These are phyloP conservation scores for Pseudomyrmex gracilis DNA, from an alignment of 1,140 invertebrate genomes.

Conservation along the genomic window DNA sequence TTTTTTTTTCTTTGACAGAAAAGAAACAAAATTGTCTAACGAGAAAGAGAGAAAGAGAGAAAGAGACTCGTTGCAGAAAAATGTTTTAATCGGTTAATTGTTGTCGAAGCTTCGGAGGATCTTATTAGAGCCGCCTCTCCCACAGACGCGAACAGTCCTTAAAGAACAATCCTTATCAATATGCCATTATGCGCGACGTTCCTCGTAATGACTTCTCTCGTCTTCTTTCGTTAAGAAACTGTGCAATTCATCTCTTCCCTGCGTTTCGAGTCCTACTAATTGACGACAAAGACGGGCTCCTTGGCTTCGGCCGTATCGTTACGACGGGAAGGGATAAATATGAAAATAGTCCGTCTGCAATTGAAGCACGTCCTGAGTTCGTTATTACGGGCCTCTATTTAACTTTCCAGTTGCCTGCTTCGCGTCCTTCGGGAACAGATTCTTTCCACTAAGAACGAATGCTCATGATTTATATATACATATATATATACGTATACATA, in stretches of 20 bases:
- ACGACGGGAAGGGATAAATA: constrained; percentile 49
- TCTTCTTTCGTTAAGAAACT: constrained; percentile 60
- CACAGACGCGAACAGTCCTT: constrained; percentile 28
- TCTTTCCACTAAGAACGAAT: constrained; percentile 5
- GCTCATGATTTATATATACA: neutral
- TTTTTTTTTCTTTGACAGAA: neutral
- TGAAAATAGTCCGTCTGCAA: constrained; percentile 58
- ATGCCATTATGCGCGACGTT: constrained; percentile 45
- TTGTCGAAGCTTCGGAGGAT: constrained; percentile 25
- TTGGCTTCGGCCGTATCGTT: constrained; percentile 45
- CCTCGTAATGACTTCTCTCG: constrained; percentile 39
- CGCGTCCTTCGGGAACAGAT: constrained; percentile 42
- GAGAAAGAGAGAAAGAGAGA: neutral
- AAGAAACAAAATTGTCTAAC: constrained; percentile 16
- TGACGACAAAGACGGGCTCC: constrained; percentile 58
- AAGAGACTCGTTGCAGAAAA: constrained; percentile 24
- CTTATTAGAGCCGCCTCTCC: constrained; percentile 34
- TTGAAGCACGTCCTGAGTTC: constrained; percentile 56
- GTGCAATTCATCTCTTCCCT: constrained; percentile 39
- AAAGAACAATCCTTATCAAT: constrained; percentile 54
- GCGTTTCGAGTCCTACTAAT: constrained; percentile 44
- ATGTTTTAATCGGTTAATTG: constrained; percentile 54
- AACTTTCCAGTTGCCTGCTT: constrained; percentile 60
- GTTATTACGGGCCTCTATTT: constrained; percentile 57
- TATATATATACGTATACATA: constrained; percentile 3